Evolutionary conservation across 2,113 vertebrate species (phyloP), one percentile per base, ranked within the genome.

Genomic region (Cromileptes altivelis): DNA sequence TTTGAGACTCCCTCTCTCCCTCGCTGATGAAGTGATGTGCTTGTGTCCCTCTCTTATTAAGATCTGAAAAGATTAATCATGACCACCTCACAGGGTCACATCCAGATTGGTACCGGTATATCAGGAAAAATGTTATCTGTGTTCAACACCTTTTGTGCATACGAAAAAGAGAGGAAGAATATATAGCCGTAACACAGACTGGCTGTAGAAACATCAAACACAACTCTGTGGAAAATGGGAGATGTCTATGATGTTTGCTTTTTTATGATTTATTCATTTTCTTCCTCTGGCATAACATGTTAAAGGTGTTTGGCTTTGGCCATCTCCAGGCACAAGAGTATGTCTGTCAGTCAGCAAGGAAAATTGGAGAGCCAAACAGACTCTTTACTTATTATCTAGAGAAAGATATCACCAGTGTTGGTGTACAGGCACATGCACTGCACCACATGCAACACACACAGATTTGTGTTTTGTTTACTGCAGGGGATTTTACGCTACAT

Each of bases 221-320:
- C 56, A 72, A 7, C 62, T 65, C 30, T 60, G 33, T 42, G 40
- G 30, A 33, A 72, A 70, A 80, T 55, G 52, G 30, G 75, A 84
- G 42, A 63, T 49, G n/a, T 60, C 55, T 58, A 40, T 78, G 62
- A 78, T 80, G 68, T 86, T 85, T 77, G 30, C 57, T 77, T 61
- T 64, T 80, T 82, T 69, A 86, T 89, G 67, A 88, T 83, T 86
- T 84, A 85, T 90, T 88, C 6, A 80, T 87, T 47, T 80, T 67
- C 25, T 47, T 72, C 62, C 45, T 19, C 17, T 47, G 70, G 69
- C 58, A 75, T 56, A 64, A 75, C 52, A 81, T 71, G 78, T 73
- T 75, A 75, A 60, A 50, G 69, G 75, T 37, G 2, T 82, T 78
- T 78, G 80, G 60, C 58, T 86, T 85, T 75, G 47, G 65, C 50